A percentile compares a stretch with the other conserved stretches of the same genome.
Evolutionary conservation across 1,140 invertebrate genomes (phyloP).

Genomic region (Drosophila yakuba): DNA sequence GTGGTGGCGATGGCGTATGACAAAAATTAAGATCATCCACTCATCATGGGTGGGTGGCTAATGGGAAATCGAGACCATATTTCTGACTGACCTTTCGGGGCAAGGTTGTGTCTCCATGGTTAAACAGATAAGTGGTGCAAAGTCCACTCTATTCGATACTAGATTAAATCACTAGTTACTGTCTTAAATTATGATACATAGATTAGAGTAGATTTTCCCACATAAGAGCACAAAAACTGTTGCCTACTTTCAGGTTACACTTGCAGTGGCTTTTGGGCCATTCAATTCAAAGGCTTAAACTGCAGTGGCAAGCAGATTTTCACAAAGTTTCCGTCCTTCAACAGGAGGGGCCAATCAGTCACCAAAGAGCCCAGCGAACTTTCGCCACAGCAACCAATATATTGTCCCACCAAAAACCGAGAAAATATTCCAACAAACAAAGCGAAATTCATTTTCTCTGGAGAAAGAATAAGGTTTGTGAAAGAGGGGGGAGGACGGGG

Average conservation of each 20-base stretch:
- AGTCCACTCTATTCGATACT: too few species aligned
- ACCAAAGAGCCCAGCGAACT: constrained; percentile 25
- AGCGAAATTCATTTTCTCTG: constrained; percentile 75
- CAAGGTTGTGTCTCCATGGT: constrained; percentile 50
- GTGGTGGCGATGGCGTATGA: constrained; percentile 9
- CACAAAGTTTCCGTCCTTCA: constrained; percentile 12
- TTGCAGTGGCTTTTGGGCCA: constrained; percentile 19
- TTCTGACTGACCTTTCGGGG: constrained; percentile 55
- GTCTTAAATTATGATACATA: too few species aligned
- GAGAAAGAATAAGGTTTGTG: constrained; percentile 7
- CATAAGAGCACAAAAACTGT: too few species aligned
- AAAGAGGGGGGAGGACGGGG: constrained; percentile 4
- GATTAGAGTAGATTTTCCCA: too few species aligned
- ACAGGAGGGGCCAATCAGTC: constrained; percentile 66
- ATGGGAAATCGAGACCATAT: constrained; percentile 66
- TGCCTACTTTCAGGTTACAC: not conserved
- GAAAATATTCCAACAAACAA: constrained; percentile 78
- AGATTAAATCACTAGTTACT: too few species aligned
- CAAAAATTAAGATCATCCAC: constrained; percentile 46
- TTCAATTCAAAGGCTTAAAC: constrained; percentile 23
- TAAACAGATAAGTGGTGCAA: not conserved
- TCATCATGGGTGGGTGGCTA: constrained; percentile 43
- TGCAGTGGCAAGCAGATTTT: constrained; percentile 23
- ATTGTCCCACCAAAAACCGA: constrained; percentile 53
- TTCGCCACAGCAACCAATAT: constrained; percentile 59